Evolutionary conservation across 2,797 vertebrate genomes (phyloP), one percentile per base, ranked within the genome.

Genomic region (Eutrigla gurnardus): DNA sequence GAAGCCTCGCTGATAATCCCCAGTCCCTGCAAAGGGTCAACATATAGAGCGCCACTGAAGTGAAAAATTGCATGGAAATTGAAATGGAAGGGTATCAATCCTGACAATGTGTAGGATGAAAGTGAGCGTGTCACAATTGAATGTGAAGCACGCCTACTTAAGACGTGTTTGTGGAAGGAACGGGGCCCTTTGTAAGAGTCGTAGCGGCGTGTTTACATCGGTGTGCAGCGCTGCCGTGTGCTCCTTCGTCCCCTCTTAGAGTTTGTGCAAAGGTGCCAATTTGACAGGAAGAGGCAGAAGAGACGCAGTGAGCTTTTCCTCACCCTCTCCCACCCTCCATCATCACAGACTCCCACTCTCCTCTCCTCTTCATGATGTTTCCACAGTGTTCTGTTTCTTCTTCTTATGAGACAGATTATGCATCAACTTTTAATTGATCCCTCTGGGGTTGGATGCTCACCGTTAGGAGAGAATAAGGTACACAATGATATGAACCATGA

Each of bases 401-500:
- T 67, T 65, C 37, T 61, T 45, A 18, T 75, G 65, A 82, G 82
- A 90, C 81, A 91, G 78, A 94, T 92, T 92, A 93, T 92, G 87
- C 88, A 90, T 93, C 88, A 89, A 78, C 84, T 82, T 88, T 93
- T 94, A 94, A 95, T 95, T 95, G 93, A 94, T 95, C 92, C 94
- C 95, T 92, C 81, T 93, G 93, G 92, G 94, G 70, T 88, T 77
- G 81, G 65, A 81, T 82, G 86, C 82, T 82, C 73, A 78, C 80
- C 85, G 87, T 84, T 75, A 78, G 70, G 72, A 77, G 70, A 80
- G 76, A 80, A 82, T 90, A 78, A 81, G 77, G 65, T 88, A 90
- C 79, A 85, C 89, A 81, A 59, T 67, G 65, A 78, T 88, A 78
- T 81, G 85, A 92, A 91, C 91, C 86, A 87, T 69, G 12, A 80